Evolutionary conservation across 2,113 vertebrate genomes (phyloP), one percentile per base, ranked within the genome.

Genomic region (Hypomesus transpacificus): DNA sequence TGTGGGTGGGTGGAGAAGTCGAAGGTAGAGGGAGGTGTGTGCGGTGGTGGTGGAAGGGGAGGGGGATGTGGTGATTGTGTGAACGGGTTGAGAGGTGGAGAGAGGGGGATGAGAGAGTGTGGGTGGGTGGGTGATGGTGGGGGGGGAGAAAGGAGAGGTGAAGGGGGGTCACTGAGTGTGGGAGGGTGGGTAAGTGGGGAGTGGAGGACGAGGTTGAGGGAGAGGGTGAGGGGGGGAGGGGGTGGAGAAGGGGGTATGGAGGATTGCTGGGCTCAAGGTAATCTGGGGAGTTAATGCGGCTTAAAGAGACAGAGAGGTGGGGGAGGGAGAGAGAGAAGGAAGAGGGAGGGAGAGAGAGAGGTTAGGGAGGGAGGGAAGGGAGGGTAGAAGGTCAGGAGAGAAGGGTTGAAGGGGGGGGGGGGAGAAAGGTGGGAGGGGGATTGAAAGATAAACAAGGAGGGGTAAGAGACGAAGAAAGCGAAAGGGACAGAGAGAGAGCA

Each of bases 211-310:
- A 34, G 31, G 31, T 46, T 46, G 39, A 46, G 39, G 57, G 73
- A 84, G 82, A 78, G 80, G 69, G 79, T 64, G 74, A 31, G 85
- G 77, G 73, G 71, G 68, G 20, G 13, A 20, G 63, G 52, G 71
- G 78, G 69, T 79, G 75, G 72, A 72, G 39, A 79, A 73, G 82
- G 78, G 83, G 82, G 86, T 82, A 81, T 53, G 79, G 82, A 88
- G 91, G 87, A 89, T 90, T 87, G 87, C 77, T 89, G 81, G 86
- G 89, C 89, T 92, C 89, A 88, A 91, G 87, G 88, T 91, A 93
- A 92, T 92, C 89, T 90, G 81, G 75, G 85, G 86, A 91, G 90
- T 91, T 91, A 89, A 94, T 92, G 86, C 87, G 90, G 90, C 85
- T 94, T 92, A 92, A 79, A 81, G 84, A 31, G 58, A 70, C 70